These are phyloP conservation scores for Drosophila persimilis DNA, from an alignment of 1,140 invertebrate genomes.

Conservation along the genomic window DNA sequence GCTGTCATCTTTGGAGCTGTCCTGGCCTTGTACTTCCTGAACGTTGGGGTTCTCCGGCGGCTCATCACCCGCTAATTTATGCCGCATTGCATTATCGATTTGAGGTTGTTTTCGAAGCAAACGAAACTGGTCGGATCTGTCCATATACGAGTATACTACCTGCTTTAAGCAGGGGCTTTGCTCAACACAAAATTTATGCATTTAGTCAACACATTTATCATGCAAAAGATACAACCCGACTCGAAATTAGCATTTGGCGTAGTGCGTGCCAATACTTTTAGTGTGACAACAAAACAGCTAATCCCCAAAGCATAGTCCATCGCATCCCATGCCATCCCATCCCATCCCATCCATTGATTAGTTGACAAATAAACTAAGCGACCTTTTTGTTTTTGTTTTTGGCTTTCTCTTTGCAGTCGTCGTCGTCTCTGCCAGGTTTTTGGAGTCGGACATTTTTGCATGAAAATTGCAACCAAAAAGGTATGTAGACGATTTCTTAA, in stretches of 20 bases:
- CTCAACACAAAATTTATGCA: slow-evolving; percentile 53
- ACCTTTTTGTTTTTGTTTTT: slow-evolving; percentile 13
- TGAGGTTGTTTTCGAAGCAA: slow-evolving; percentile 20
- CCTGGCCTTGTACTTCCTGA: slow-evolving; percentile 6
- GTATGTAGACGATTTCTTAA: slow-evolving; percentile 58
- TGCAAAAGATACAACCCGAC: slow-evolving; percentile 39
- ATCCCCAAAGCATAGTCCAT: not conserved
- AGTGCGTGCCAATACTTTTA: slow-evolving; percentile 56
- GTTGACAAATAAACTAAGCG: slow-evolving; percentile 56
- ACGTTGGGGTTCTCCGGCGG: not conserved
- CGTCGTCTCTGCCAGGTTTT: not conserved
- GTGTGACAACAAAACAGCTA: slow-evolving; percentile 27
- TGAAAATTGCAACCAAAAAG: slow-evolving; percentile 73
- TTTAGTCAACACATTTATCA: slow-evolving; percentile 55
- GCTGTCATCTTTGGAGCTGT: slow-evolving; percentile 6
- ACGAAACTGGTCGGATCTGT: slow-evolving; percentile 48
- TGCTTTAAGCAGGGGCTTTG: slow-evolving; percentile 36
- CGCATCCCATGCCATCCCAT: too few species aligned
- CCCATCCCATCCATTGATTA: slow-evolving; percentile 24
- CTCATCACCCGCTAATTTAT: slow-evolving; percentile 53
- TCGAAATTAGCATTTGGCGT: slow-evolving; percentile 46
- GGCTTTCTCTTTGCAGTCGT: slow-evolving; percentile 65
- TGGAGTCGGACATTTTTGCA: slow-evolving; percentile 42
- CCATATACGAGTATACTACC: slow-evolving; percentile 26
- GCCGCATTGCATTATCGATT: slow-evolving; percentile 47